Base-by-base conservation (phyloP, 92 coral and sea anemone genomes). In the Zoanthus sociatus region DNA sequence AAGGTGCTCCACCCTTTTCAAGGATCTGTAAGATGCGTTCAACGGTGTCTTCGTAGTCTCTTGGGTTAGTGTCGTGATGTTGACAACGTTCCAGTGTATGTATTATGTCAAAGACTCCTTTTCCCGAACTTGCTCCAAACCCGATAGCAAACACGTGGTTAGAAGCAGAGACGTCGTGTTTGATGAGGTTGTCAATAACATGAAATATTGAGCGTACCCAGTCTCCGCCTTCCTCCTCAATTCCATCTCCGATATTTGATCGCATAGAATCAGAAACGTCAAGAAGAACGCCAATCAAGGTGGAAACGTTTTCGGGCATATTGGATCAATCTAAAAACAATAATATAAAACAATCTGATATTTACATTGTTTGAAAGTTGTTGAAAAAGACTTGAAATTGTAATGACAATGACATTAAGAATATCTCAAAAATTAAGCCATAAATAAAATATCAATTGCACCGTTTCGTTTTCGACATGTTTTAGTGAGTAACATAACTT, bases 181-280 rank as follows among this genome's bases (percentile, higher is more conserved):
- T 84, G 75, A 90, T 92, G 55, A 92, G 79, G 5, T 79, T 79
- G 7, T 92, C 84, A 46, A 90, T 60, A 18, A 90, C 95, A 76
- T 83, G 70, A 66, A 92, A 92, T 78, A 92, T 86, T 16, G 93
- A 92, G 0, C 79, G 76, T 32, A 81, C 95, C 95, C 95, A 92
- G 0, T 33, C 46, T 1, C 93, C 91, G 18, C 92, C 91, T 83
- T 90, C 71, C 26, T 77, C 73, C 6, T 87, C 78, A 9, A 55
- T 20, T 26, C 79, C 71, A 0, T 64, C 82, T 7, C 95, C 95
- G 42, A 83, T 78, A 81, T 83, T 87, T 1, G 6, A 7, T 37
- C 37, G 15, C 95, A 92, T 87, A 72, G 93, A 92, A 3, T 77
- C 87, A 4, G 95, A 92, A 17, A 92, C 95, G 63, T 92, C 95